Conservation (phyloP, 2,888 invertebrate genomes). For the Tenthredo distinguenda region DNA sequence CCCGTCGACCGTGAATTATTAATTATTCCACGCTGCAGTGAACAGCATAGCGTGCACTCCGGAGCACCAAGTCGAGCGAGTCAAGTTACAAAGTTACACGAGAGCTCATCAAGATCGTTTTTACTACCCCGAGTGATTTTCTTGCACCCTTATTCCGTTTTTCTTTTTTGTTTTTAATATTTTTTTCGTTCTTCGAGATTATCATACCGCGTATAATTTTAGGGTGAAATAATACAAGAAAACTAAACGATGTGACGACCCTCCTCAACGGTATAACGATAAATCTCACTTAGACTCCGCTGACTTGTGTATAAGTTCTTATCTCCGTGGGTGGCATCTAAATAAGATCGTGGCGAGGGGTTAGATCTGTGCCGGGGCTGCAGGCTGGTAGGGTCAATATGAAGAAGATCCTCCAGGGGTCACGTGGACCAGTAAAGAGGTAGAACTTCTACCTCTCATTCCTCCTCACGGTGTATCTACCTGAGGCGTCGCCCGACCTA, state of each 20-base stretch:
- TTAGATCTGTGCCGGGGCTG: neutral
- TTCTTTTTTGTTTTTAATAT: no score
- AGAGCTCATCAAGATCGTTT: neutral
- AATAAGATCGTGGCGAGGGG: slow-evolving; percentile 22
- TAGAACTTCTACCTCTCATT: slow-evolving; percentile 53
- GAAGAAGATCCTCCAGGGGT: slow-evolving; percentile 67
- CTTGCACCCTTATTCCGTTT: neutral
- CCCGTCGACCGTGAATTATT: slow-evolving; percentile 50
- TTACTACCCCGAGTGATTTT: neutral
- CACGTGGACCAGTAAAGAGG: slow-evolving; percentile 66
- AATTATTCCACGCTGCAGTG: slow-evolving; percentile 44
- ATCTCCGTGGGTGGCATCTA: slow-evolving; percentile 41
- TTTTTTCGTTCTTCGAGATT: no score
- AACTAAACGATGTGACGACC: slow-evolving; percentile 48
- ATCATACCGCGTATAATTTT: neutral
- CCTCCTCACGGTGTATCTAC: slow-evolving; percentile 63
- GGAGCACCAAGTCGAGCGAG: neutral
- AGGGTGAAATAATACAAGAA: neutral
- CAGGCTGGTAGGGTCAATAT: slow-evolving; percentile 65
- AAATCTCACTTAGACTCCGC: neutral
- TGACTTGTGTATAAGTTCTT: slow-evolving; percentile 22
- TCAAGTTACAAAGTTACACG: slow-evolving; percentile 16
- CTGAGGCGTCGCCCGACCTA: slow-evolving; percentile 73
- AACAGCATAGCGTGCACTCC: neutral
- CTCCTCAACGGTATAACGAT: slow-evolving; percentile 28